Evolutionary conservation across 2,113 vertebrate genomes (phyloP), one percentile per base, ranked within the genome.

Genomic region (Grus americana): DNA sequence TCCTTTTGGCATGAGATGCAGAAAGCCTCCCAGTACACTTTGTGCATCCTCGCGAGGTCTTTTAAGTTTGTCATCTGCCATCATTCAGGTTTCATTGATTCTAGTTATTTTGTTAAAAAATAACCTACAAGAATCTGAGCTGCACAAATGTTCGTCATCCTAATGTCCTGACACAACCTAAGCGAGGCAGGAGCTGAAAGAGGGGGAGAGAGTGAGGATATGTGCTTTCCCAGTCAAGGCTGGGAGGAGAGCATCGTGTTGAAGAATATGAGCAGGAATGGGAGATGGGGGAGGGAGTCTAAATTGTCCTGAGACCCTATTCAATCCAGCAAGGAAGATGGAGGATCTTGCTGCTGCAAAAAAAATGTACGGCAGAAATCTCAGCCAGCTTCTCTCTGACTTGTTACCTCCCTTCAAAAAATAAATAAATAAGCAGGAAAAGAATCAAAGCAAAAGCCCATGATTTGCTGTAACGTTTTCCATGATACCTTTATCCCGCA

Each of bases 311-410:
- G 90, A 85, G 97, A 97, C 96, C 96, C 97, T 97, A 70, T 95
- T 97, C 91, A 95, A 91, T 95, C 88, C 96, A 93, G 82, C 89
- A 95, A 94, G 94, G 95, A 97, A 95, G 91, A 97, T 97, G 97
- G 97, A 97, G 96, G 94, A 96, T 96, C 89, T 81, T 90, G 85
- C 92, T 90, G 96, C 94, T 95, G 79, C 59, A 86, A 83, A 95
- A 86, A 96, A 94, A 94, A 86, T 70, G 90, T 52, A 80, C n/a
- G 10, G 85, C 91, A 94, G 87, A 92, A 95, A 97, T 94, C 92
- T 94, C 94, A 86, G 86, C 84, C 70, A 84, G 90, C 89, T 93
- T 79, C 90, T 75, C 88, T 63, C 91, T 65, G 86, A 81, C 89
- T 92, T 91, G 89, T 91, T 93, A 90, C 88, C 93, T 95, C 92